Evolutionary conservation across 2,113 vertebrate species (phyloP).

Genomic region (Zosterops borbonicus): DNA sequence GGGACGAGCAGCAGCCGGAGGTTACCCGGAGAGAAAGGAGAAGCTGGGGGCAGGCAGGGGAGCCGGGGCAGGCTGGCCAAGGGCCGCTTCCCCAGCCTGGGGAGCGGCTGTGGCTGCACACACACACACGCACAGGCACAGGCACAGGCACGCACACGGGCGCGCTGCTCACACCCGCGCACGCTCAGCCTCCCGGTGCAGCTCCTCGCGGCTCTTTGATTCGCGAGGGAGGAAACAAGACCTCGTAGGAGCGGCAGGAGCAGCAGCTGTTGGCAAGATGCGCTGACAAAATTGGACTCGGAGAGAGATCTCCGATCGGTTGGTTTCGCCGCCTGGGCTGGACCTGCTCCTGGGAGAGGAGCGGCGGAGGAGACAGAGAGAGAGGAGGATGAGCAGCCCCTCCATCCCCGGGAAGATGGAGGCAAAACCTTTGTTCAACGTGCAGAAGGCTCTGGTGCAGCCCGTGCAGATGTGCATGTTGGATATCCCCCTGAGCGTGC

Average conservation of each 20-base stretch:
- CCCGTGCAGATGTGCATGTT: conserved; percentile 87
- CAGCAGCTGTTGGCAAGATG: conserved; percentile 36
- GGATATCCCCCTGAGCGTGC: conserved; percentile 82
- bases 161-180: background rate
- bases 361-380: background rate
- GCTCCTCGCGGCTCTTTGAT: conserved; percentile 46
- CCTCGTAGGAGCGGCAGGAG: background rate
- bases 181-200: conserved; percentile 8
- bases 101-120: background rate
- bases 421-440: conserved; percentile 81
- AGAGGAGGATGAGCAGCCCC: conserved; percentile 26
- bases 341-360: background rate
- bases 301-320: background rate
- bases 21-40: background rate
- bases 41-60: background rate
- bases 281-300: background rate
- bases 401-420: conserved; percentile 76
- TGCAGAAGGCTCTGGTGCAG: conserved; percentile 86
- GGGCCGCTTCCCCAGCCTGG: background rate
- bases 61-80: background rate
- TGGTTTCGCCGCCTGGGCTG: background rate
- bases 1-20: background rate
- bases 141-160: background rate
- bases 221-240: conserved; percentile 41
- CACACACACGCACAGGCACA: background rate